Evolutionary conservation across 2,888 invertebrate genomes (phyloP), one percentile per base, ranked within the genome.

Genomic region (Drosophila monieri): DNA sequence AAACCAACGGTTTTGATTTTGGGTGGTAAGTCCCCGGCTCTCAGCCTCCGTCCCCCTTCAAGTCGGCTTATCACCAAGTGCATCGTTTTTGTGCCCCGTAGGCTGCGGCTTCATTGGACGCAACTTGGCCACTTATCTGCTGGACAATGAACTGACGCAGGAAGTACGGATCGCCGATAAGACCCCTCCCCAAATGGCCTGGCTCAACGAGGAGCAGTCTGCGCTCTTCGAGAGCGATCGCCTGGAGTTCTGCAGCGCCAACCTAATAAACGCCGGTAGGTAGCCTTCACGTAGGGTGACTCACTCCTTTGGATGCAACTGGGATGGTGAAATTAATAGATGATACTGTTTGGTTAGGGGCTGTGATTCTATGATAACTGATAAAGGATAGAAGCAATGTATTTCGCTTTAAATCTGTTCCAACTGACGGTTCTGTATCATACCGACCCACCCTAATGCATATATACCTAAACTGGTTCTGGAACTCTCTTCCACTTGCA

Each of bases 21-120:
- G 68, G 91, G 91, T 77, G 91, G 91, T 92, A 85, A 88, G 86
- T 76, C 18, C 41, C 15, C 12, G 12, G 6, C 21, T 14, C 6
- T 47, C 71, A 52, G 64, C 59, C 71, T 68, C 70, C 72, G 68
- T 37, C 10, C 12, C 14, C 15, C 14, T 30, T 49, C 43, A 32
- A 27, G 25, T 66, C 57, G 48, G 53, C 64, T 59, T 71, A 57
- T 73, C 68, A 71, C 30, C 57, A 32, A 56, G 8, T 48, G 60
- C 60, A 60, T 60, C 58, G 39, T 21, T 9, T 27, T 23, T 44
- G 32, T 35, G 15, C 43, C 60, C 58, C 37, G 61, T 65, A 98
- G 98, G 98, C 92, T 97, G 97, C 92, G 98, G 98, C 86, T 98
- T 98, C 92, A 96, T 98, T 90, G 98, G 98, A 76, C 94, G 98